phyloP scores from a whole-genome alignment of 2,113 vertebrate species.

The Charadrius vociferus region DNA sequence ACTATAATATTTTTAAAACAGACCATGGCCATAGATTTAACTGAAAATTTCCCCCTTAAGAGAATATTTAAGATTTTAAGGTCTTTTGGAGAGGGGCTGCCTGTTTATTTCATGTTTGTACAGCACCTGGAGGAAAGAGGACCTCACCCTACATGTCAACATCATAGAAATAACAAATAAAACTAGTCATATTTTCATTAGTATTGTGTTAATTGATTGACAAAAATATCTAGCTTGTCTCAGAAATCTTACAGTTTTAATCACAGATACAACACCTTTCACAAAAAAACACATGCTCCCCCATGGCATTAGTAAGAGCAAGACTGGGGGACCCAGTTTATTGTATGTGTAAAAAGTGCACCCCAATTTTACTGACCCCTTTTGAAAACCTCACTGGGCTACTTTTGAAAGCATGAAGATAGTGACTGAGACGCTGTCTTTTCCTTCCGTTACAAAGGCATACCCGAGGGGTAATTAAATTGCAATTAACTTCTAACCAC shows the following conservation, averaged over 20 bases:
- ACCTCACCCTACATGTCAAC: neutral
- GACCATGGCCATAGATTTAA: neutral
- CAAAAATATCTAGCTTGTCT: neutral
- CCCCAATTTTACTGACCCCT: neutral
- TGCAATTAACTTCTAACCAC: conserved; percentile 55
- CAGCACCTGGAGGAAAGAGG: neutral
- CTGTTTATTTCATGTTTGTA: neutral
- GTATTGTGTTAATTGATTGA: neutral
- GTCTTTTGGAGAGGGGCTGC: neutral
- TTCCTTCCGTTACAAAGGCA: neutral
- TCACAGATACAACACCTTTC: neutral
- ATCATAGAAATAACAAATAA: neutral
- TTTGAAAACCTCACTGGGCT: neutral
- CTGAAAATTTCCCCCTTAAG: neutral
- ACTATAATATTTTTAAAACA: neutral
- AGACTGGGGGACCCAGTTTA: neutral
- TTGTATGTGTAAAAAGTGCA: neutral
- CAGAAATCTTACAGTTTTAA: neutral
- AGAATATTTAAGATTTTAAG: neutral
- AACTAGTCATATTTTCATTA: neutral
- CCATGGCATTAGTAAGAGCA: neutral
- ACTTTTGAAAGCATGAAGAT: neutral
- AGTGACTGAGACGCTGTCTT: neutral
- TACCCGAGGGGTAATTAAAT: conserved; percentile 29
- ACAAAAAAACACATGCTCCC: too few species aligned